These are phyloP conservation scores for Ochropleura leucogaster DNA, from an alignment of 2,888 invertebrate genomes.

Conservation along the genomic window DNA sequence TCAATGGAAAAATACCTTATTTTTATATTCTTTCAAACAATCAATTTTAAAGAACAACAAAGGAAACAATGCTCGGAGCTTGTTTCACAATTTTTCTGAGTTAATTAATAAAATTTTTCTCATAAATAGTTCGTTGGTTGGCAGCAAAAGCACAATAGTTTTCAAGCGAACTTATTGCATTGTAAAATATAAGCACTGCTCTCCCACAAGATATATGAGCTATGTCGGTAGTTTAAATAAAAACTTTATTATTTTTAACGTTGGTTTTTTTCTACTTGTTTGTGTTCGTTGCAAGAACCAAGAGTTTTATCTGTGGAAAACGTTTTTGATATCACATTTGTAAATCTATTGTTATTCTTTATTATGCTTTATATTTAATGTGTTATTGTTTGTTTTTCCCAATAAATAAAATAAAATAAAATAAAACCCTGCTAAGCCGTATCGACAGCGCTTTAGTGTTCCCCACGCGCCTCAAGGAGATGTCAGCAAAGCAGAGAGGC, in stretches of 20 bases:
- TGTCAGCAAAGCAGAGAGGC: no score
- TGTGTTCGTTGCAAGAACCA: not conserved
- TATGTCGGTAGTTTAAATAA: not conserved
- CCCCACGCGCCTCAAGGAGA: no score
- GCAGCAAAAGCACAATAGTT: conserved; percentile 35
- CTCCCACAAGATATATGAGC: conserved; percentile 33
- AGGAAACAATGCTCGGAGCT: not conserved
- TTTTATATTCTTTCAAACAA: not conserved
- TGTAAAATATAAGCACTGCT: conserved; percentile 31
- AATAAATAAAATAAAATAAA: no score
- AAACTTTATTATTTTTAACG: not conserved
- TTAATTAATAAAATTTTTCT: conserved; percentile 41
- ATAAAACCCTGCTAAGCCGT: no score
- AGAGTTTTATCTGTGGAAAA: no score
- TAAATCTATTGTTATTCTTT: no score
- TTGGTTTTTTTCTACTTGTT: not conserved
- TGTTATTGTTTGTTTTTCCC: no score
- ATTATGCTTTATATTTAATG: no score
- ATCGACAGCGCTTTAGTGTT: no score
- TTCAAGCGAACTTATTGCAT: conserved; percentile 41
- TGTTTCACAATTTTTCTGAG: conserved; percentile 3
- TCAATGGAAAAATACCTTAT: not conserved
- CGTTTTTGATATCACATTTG: no score
- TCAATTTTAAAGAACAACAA: conserved; percentile 9
- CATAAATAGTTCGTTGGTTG: conserved; percentile 5